Percentiles rank a stretch among this genome's conserved stretches.
Evolutionary conservation across 2,797 vertebrate species (phyloP).

Genomic region (Pantherophis vulpinus): DNA sequence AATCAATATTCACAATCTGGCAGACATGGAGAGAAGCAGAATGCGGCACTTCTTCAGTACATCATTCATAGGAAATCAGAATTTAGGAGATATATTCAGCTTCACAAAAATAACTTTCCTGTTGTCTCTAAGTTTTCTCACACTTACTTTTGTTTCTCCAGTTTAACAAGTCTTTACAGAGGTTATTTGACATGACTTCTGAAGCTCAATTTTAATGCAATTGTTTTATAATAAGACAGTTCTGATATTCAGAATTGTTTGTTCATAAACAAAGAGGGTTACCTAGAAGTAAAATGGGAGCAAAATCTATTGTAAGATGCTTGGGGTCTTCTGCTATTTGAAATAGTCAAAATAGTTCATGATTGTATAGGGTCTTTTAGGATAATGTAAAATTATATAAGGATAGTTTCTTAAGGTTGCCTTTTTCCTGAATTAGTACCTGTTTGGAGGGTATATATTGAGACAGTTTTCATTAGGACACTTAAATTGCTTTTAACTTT

Average conservation of each 20-base stretch:
- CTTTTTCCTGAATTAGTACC: constrained; percentile 55
- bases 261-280: constrained; percentile 48
- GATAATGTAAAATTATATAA: constrained; percentile 50
- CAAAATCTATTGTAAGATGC: constrained; percentile 26
- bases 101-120: constrained; percentile 44
- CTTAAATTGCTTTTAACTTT: constrained; percentile 76
- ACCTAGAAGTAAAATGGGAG: constrained; percentile 25
- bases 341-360: constrained; percentile 43
- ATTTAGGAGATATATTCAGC: constrained; percentile 45
- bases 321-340: constrained; percentile 36
- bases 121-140: constrained; percentile 24
- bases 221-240: constrained; percentile 30
- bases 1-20: constrained; percentile 69
- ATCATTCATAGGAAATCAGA: constrained; percentile 51
- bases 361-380: constrained; percentile 55
- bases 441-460: constrained; percentile 62
- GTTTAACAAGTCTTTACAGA: constrained; percentile 25
- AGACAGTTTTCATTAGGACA: constrained; percentile 68
- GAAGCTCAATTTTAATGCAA: constrained; percentile 40
- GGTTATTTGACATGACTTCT: constrained; percentile 7
- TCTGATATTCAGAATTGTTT: constrained; percentile 32
- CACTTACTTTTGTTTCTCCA: constrained; percentile 31
- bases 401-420: constrained; percentile 60
- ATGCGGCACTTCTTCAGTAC: constrained; percentile 48
- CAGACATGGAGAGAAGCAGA: constrained; percentile 46